Base-by-base conservation (phyloP, 1,140 invertebrate genomes). In the Achatina immaculata region DNA sequence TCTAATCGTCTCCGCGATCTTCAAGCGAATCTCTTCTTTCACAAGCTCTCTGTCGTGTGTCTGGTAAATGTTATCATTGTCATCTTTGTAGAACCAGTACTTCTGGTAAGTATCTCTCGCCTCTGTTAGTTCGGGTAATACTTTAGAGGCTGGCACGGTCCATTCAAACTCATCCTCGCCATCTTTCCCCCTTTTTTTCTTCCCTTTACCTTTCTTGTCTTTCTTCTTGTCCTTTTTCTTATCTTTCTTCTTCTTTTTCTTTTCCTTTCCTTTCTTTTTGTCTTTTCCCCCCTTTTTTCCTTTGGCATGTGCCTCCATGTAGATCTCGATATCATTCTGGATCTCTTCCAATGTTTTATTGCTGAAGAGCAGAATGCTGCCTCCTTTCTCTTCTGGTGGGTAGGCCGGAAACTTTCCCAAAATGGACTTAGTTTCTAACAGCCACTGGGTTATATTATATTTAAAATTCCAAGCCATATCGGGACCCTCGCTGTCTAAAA, bases 1-100 rank as follows among this genome's bases (percentile, higher is more conserved):
- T 28, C 74, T 76, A 14, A 76, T 65, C 0, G 38, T 36, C 42
- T 73, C 71, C 7, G 71, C 71, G 0, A 73, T 36, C 21, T 58
- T 7, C 24, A 58, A 34, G 19, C 74, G 74, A 55, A 76, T 58
- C 1, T 42, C 74, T 34, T 76, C 74, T 31, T 76, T 76, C 36
- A 76, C 4, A 14, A 76, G 31, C 42, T 76, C 48, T 31, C 31
- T 38, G n/a, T 76, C 74, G 74, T 76, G 55, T 28, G 19, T 42
- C 36, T 76, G 74, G 11, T 28, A 24, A 21, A n/a, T n/a, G 55
- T 76, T 76, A 6, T 62, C 31, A 3, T 34, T 24, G 24, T 76
- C 74, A 62, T 76, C 74, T 28, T 76, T 76, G 34, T 65, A 76
- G n/a, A 11, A 76, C 74, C 74, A 76, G 55, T 51, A 76, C 16